Conservation (phyloP, 2,888 invertebrate genomes). For the Andrena flavipes region DNA sequence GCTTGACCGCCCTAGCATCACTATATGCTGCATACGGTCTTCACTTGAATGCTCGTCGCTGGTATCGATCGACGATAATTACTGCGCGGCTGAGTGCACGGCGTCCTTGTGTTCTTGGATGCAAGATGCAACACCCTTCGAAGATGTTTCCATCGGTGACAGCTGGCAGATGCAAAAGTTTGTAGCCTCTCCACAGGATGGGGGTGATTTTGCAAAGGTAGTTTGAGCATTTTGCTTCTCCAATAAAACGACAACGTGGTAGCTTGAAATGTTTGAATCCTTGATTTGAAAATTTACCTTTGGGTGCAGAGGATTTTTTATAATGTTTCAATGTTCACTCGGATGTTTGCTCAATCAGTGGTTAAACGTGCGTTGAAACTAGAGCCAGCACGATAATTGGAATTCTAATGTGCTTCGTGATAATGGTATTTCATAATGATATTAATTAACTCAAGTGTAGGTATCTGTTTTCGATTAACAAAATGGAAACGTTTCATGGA, state of each 20-base stretch:
- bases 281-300: too few relatives aligned
- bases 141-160: constrained; percentile 12
- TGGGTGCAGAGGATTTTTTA: too few relatives aligned
- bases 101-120: constrained; percentile 35
- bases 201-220: not conserved
- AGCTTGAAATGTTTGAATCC: not conserved
- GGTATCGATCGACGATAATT: constrained; percentile 70
- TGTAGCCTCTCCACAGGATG: not conserved
- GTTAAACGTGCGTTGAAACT: too few relatives aligned
- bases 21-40: constrained; percentile 55
- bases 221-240: too few relatives aligned
- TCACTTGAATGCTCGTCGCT: constrained; percentile 45
- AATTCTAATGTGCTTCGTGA: too few relatives aligned
- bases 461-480: too few relatives aligned
- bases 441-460: too few relatives aligned
- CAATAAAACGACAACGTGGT: not conserved
- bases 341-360: too few relatives aligned
- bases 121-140: constrained; percentile 20
- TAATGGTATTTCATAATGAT: too few relatives aligned
- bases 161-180: not conserved
- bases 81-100: constrained; percentile 47
- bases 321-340: too few relatives aligned
- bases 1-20: constrained; percentile 61
- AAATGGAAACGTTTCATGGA: too few relatives aligned
- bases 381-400: too few relatives aligned